Conservation (phyloP, 2,797 vertebrate genomes). For the Phoxinus dragarum region DNA sequence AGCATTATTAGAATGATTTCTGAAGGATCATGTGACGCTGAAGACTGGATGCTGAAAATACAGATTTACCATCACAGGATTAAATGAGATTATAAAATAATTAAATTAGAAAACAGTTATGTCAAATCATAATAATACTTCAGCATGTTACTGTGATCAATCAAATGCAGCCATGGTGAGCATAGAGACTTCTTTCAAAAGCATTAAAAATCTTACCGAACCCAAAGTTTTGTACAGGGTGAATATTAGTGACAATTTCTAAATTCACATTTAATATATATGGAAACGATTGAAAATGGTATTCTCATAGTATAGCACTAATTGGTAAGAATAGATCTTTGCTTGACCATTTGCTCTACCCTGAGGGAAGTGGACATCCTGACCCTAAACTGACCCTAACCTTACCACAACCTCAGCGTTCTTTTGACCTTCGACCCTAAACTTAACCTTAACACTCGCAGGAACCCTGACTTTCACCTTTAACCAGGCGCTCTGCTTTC, state of each 20-base stretch:
- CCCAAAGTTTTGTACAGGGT: background rate
- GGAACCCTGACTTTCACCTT: constrained; percentile 66
- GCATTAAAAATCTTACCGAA: background rate
- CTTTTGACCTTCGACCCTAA: constrained; percentile 69
- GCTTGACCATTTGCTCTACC: constrained; percentile 52
- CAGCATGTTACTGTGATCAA: background rate
- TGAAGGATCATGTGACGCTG: background rate
- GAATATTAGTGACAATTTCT: background rate
- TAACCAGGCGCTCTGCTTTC: constrained; percentile 68
- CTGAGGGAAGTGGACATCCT: constrained; percentile 66
- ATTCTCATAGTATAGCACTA: constrained; percentile 42
- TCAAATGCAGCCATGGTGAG: background rate
- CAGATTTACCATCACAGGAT: background rate
- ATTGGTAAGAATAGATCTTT: constrained; percentile 45
- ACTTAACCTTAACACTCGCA: constrained; percentile 78
- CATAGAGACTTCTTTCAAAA: background rate
- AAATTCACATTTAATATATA: background rate
- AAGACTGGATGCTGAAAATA: background rate
- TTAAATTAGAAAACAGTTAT: background rate
- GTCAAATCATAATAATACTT: background rate
- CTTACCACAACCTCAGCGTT: constrained; percentile 77
- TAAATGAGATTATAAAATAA: background rate
- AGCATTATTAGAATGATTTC: background rate
- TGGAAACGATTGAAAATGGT: background rate
- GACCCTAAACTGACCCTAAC: constrained; percentile 73